These are phyloP conservation scores for Patella caerulea DNA, from an alignment of 2,888 invertebrate genomes.

Conservation along the genomic window DNA sequence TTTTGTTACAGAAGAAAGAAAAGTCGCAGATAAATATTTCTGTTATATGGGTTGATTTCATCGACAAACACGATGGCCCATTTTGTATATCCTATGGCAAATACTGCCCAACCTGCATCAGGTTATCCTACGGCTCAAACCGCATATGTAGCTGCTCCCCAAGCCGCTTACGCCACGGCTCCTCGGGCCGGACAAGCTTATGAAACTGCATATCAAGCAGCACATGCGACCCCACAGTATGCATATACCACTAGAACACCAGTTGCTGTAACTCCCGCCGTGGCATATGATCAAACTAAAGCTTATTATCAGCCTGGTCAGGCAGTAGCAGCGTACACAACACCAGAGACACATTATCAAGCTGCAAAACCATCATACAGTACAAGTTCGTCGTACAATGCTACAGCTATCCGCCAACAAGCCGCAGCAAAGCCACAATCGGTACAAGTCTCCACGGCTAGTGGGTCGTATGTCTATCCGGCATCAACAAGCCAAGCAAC, in stretches of 20 bases:
- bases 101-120: conserved; percentile 75
- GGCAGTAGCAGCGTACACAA: conserved; percentile 73
- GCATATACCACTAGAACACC: conserved; percentile 66
- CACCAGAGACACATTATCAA: conserved; percentile 74
- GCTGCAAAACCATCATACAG: conserved; percentile 64
- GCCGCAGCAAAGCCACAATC: conserved; percentile 59
- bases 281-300: conserved; percentile 78
- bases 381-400: conserved; percentile 57
- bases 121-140: conserved; percentile 88
- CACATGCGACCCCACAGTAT: conserved; percentile 66
- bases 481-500: conserved; percentile 54
- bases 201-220: conserved; percentile 63
- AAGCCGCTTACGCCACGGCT: conserved; percentile 85
- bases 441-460: conserved; percentile 59
- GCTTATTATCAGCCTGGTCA: conserved; percentile 87
- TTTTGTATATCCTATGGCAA: conserved; percentile 63
- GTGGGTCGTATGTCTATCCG: conserved; percentile 63
- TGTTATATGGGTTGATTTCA: background rate
- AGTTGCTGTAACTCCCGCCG: conserved; percentile 63
- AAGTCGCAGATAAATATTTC: too few species aligned
- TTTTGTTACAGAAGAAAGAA: background rate
- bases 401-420: conserved; percentile 52
- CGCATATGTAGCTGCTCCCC: conserved; percentile 87
- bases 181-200: conserved; percentile 82
- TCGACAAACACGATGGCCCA: conserved; percentile 54